Evolutionary conservation across 2,888 invertebrate species (phyloP).

Genomic region (Eledone cirrhosa): DNA sequence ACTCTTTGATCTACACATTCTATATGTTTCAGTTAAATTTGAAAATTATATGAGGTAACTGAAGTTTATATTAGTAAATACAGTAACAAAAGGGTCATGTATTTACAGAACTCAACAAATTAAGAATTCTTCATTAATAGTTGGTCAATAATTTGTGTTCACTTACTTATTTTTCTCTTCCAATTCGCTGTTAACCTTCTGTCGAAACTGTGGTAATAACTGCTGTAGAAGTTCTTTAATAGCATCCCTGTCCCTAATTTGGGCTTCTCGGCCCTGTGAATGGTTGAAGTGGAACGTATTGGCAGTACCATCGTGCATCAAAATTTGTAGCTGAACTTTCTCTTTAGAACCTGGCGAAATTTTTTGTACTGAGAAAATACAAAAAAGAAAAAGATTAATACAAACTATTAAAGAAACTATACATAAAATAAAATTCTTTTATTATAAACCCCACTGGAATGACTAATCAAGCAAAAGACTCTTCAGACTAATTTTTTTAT

Average conservation of each 20-base stretch:
- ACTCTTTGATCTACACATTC: too few relatives aligned
- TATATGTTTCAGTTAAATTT: too few relatives aligned
- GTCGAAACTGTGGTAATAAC: conserved; percentile 90
- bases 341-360: conserved; percentile 94
- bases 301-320: conserved; percentile 90
- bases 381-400: conserved; percentile 9
- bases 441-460: neutral
- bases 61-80: too few relatives aligned
- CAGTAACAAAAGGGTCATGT: too few relatives aligned
- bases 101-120: too few relatives aligned
- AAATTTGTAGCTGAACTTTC: conserved; percentile 97
- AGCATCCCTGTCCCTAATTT: conserved; percentile 88
- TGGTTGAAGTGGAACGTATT: conserved; percentile 98
- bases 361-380: conserved; percentile 80
- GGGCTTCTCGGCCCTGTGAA: conserved; percentile 81
- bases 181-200: conserved; percentile 88
- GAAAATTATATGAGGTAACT: too few relatives aligned
- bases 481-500: too few relatives aligned
- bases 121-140: too few relatives aligned
- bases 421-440: neutral
- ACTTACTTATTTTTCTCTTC: conserved; percentile 82
- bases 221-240: conserved; percentile 92
- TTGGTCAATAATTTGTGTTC: too few relatives aligned
- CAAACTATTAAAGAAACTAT: neutral
- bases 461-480: neutral